Percentiles rank a stretch among this genome's conserved stretches.
Evolutionary conservation across 35 echinoderm and acorn worm species (phyloP).

Genomic region (Patiria miniata): DNA sequence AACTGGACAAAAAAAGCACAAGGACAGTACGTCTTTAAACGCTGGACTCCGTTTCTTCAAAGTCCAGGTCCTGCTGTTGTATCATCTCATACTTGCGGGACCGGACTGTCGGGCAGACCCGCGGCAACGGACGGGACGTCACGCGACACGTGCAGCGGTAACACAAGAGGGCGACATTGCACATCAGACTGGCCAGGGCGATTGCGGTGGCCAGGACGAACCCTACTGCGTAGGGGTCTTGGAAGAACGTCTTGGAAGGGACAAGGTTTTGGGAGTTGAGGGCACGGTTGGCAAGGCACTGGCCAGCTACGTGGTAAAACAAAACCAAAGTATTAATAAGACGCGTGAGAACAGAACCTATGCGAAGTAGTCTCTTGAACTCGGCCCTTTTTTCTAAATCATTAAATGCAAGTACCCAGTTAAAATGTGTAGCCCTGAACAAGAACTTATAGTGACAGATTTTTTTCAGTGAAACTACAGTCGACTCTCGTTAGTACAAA

Average conservation of each 20-base stretch:
- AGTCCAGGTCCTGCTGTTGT: background rate
- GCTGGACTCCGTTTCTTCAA: conserved; percentile 4
- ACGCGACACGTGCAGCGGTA: conserved; percentile 70
- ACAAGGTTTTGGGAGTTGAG: conserved; percentile 43
- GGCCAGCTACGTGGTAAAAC: conserved; percentile 50
- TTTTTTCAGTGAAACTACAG: too few relatives aligned
- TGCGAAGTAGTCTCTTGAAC: background rate
- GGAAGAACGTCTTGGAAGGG: conserved; percentile 27
- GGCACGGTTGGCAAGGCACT: conserved; percentile 69
- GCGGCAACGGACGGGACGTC: background rate
- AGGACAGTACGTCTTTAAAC: background rate
- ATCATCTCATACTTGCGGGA: conserved; percentile 1
- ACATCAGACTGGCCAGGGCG: conserved; percentile 59
- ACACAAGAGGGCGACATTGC: conserved; percentile 77
- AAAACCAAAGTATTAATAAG: background rate
- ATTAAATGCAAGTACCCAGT: background rate
- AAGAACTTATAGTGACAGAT: too few relatives aligned
- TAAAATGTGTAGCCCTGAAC: too few relatives aligned
- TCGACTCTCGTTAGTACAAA: too few relatives aligned
- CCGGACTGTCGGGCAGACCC: background rate
- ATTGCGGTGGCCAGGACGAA: conserved; percentile 33
- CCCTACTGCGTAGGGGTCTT: conserved; percentile 61
- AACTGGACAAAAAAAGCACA: too few relatives aligned
- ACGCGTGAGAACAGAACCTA: too few relatives aligned
- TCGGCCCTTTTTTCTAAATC: background rate